Base-by-base conservation (phyloP, 2,888 invertebrate species). In the Harpalus rubripes region DNA sequence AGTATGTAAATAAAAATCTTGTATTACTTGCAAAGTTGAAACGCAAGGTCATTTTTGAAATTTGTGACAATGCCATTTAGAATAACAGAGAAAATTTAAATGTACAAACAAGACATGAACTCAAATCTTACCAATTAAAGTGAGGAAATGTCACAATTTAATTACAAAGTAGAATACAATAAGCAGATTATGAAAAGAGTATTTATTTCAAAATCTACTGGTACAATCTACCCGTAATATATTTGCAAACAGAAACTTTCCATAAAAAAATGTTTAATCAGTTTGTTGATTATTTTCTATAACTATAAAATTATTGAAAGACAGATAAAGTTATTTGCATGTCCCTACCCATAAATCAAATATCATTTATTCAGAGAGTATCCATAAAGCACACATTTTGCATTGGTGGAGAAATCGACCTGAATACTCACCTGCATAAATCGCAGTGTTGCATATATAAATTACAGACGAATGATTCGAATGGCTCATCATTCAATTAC, bases 401-500 rank as follows among this genome's bases (percentile, higher is more conserved):
- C 44, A 10, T 44, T n/a, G n/a, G 1, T 0, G 72, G 72, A 74
- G 72, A 74, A 74, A 74, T 74, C 72, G 72, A 74, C 72, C 72
- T 74, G 16, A 74, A 74, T 74, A 74, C 72, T 18, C 18, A 18
- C 72, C 72, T 74, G 72, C 72, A 41, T 44, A 44, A 39, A 68
- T 39, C 39, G 68, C 44, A 74, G 4, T 5, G 7, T 16, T 44
- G 72, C 72, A 39, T 41, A 41, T 72, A 72, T 74, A 74, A 74
- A 74, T 74, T 74, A 74, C 72, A 74, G 8, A 4, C 15, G 44
- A 74, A 32, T 68, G 68, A 12, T 8, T 44, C 72, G 72, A 41
- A 41, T 74, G 41, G 44, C 16, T 74, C 72, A 74, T 74, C 44
- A 44, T 74, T 74, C 72, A 74, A 74, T 74, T 74, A 72, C 68